phyloP scores from a whole-genome alignment of 2,888 invertebrate species.

The Neocrepidodera transversa region DNA sequence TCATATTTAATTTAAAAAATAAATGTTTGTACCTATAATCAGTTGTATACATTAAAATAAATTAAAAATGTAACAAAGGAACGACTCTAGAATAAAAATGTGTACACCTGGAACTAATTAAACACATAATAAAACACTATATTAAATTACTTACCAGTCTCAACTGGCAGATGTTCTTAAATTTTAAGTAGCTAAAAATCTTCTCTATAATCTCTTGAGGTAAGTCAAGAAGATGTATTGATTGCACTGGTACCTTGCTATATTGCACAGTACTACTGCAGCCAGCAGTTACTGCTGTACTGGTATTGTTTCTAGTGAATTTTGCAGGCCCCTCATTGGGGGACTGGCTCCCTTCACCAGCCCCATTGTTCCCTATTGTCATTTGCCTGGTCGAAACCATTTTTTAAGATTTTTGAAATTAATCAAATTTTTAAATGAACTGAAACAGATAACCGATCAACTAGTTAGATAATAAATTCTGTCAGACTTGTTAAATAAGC shows the following conservation, averaged over 20 bases:
- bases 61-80: too few species aligned
- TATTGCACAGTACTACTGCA: constrained; percentile 46
- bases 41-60: too few species aligned
- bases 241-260: constrained; percentile 42
- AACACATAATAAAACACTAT: too few species aligned
- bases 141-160: constrained; percentile 75
- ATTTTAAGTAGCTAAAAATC: constrained; percentile 76
- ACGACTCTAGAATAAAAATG: too few species aligned
- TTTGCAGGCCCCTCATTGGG: constrained; percentile 50
- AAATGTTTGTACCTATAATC: too few species aligned
- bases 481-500: constrained; percentile 31
- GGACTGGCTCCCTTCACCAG: constrained; percentile 51
- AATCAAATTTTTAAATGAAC: constrained; percentile 9
- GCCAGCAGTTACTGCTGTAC: constrained; percentile 27
- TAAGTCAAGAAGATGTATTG: constrained; percentile 69
- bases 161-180: constrained; percentile 78
- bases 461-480: constrained; percentile 35
- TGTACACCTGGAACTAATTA: too few species aligned
- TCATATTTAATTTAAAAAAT: too few species aligned
- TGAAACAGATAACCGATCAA: constrained; percentile 12
- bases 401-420: constrained; percentile 42
- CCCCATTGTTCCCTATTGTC: constrained; percentile 61
- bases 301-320: constrained; percentile 52
- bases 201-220: constrained; percentile 83
- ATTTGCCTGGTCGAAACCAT: constrained; percentile 67